phyloP scores from a whole-genome alignment of 1,140 invertebrate genomes.

The Pentalonia nigronervosa region DNA sequence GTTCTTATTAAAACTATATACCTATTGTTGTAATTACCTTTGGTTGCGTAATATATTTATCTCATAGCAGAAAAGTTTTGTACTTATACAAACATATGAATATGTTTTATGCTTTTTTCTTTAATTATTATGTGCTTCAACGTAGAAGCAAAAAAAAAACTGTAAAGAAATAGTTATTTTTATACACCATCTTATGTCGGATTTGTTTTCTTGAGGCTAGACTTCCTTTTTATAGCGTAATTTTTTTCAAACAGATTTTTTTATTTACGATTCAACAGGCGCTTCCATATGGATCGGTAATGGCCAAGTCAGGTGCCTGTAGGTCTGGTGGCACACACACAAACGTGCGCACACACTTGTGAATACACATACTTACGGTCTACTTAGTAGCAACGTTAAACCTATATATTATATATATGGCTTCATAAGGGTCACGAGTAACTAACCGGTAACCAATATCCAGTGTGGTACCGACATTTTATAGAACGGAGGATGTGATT shows the following conservation, averaged over 20 bases:
- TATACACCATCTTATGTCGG: background rate
- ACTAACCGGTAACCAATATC: background rate
- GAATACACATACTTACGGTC: background rate
- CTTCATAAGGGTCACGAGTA: slow-evolving; percentile 21
- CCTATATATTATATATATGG: slow-evolving; percentile 31
- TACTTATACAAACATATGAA: background rate
- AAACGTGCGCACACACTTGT: background rate
- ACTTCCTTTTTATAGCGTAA: slow-evolving; percentile 38
- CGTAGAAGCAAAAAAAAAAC: background rate
- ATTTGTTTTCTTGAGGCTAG: background rate
- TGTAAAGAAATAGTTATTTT: background rate
- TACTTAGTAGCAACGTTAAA: slow-evolving; percentile 3
- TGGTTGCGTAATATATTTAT: background rate
- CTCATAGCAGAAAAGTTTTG: background rate
- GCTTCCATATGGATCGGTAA: background rate
- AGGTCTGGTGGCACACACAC: background rate
- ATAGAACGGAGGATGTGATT: background rate
- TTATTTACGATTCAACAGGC: slow-evolving; percentile 36
- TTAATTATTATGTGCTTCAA: background rate
- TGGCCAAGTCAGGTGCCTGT: slow-evolving; percentile 25
- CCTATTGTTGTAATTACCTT: background rate
- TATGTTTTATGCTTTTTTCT: background rate
- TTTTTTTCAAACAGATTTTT: background rate
- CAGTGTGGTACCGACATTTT: background rate
- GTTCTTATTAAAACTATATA: background rate